A percentile compares a stretch with the other conserved stretches of the same genome.
Conservation (phyloP, 2,113 vertebrate genomes). For the Girardinichthys multiradiatus region DNA sequence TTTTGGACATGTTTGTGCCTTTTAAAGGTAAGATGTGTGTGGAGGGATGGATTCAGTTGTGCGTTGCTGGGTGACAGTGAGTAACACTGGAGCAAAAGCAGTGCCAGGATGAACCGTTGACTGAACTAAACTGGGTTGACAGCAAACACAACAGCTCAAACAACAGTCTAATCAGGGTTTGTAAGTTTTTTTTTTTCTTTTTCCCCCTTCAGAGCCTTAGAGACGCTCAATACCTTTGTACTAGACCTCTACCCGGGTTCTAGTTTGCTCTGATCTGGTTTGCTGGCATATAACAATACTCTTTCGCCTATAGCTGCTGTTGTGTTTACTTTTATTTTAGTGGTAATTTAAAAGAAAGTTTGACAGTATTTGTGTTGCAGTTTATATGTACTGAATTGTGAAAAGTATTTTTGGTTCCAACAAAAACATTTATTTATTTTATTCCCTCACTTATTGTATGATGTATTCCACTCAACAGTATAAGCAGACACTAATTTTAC, state of each 20-base stretch:
- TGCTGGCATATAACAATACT: neutral
- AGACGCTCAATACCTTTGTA: neutral
- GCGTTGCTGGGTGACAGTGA: neutral
- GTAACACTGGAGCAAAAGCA: conserved; percentile 1
- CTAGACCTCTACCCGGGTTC: neutral
- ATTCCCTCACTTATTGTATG: neutral
- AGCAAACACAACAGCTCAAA: neutral
- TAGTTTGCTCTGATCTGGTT: neutral
- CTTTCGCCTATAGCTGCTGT: neutral
- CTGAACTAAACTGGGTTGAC: conserved; percentile 5
- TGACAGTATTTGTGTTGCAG: neutral
- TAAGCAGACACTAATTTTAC: neutral
- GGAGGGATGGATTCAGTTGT: neutral
- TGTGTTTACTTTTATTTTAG: neutral
- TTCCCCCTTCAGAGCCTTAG: neutral
- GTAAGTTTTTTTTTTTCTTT: neutral
- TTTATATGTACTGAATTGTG: neutral
- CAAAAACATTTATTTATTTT: neutral
- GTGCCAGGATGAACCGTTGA: neutral
- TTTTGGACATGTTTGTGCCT: neutral
- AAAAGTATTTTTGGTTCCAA: neutral
- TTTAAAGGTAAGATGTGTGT: conserved; percentile 2
- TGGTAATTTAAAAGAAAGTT: neutral
- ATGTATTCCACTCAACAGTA: neutral
- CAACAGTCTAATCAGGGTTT: neutral